Conservation (phyloP, 2,797 vertebrate species). For the Serranus cabrilla region DNA sequence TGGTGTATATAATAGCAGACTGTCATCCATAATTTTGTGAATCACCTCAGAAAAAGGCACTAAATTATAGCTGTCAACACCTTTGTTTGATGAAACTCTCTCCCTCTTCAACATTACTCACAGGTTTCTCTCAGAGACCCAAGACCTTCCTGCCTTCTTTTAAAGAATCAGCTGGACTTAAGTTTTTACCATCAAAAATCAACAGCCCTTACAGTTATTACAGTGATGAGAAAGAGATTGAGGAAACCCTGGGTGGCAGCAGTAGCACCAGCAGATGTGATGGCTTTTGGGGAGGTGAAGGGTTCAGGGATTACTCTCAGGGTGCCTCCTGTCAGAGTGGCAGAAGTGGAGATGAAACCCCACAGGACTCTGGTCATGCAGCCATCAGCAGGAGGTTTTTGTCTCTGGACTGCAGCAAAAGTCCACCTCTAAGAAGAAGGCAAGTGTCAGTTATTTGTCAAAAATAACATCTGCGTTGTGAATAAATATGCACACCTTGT, state of each 20-base stretch:
- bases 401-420: slow-evolving; percentile 52
- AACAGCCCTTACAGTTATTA: slow-evolving; percentile 40
- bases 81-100: slow-evolving; percentile 25
- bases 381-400: slow-evolving; percentile 43
- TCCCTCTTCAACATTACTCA: slow-evolving; percentile 36
- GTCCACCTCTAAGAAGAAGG: slow-evolving; percentile 75
- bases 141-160: slow-evolving; percentile 57
- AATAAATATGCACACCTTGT: not conserved
- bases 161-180: slow-evolving; percentile 50
- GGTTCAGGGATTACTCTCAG: slow-evolving; percentile 58
- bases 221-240: slow-evolving; percentile 44
- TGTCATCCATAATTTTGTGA: not conserved
- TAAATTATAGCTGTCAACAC: slow-evolving; percentile 9
- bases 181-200: slow-evolving; percentile 40
- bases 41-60: not conserved
- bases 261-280: slow-evolving; percentile 31
- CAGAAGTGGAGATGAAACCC: slow-evolving; percentile 64
- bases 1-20: no score
- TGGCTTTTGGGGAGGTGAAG: slow-evolving; percentile 59
- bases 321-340: slow-evolving; percentile 46
- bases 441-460: slow-evolving; percentile 50
- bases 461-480: slow-evolving; percentile 1
- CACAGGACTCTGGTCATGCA: slow-evolving; percentile 52
- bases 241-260: slow-evolving; percentile 32
- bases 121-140: slow-evolving; percentile 75